Evolutionary conservation across 2,888 invertebrate genomes (phyloP).

Genomic region (Trichacis sp.): DNA sequence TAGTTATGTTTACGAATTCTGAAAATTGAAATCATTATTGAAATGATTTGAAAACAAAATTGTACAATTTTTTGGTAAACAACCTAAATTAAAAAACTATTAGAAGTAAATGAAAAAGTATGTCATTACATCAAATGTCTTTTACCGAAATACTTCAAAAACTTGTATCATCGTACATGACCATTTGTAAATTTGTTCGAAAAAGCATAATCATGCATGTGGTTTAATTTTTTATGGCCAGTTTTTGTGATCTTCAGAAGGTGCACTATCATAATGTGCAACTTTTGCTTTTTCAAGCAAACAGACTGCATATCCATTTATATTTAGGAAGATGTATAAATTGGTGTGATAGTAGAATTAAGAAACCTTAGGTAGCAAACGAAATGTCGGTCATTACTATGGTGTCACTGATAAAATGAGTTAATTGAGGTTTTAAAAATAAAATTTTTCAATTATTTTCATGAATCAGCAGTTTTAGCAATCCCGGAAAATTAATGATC

Average conservation of each 20-base stretch:
- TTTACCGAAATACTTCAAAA: no score
- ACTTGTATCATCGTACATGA: not conserved
- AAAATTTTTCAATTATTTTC: not conserved
- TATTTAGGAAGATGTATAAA: slow-evolving; percentile 64
- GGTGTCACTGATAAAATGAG: slow-evolving; percentile 28
- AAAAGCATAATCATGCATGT: not conserved
- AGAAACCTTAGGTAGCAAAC: slow-evolving; percentile 60
- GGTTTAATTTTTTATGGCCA: not conserved
- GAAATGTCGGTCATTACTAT: slow-evolving; percentile 52
- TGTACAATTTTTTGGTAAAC: no score
- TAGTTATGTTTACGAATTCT: no score
- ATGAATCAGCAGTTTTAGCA: no score
- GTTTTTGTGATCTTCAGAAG: slow-evolving; percentile 5
- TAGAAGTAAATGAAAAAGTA: no score
- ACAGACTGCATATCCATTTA: slow-evolving; percentile 50
- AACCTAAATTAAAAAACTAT: no score
- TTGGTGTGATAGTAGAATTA: slow-evolving; percentile 68
- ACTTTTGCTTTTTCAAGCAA: slow-evolving; percentile 26
- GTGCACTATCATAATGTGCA: slow-evolving; percentile 18
- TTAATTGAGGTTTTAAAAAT: slow-evolving; percentile 15
- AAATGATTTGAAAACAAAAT: no score
- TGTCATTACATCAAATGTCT: no score
- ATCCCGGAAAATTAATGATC: no score
- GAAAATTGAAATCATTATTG: no score
- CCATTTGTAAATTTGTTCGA: slow-evolving; percentile 12